Conservation (phyloP, 1,140 invertebrate species). For the Saxidomus purpurata region DNA sequence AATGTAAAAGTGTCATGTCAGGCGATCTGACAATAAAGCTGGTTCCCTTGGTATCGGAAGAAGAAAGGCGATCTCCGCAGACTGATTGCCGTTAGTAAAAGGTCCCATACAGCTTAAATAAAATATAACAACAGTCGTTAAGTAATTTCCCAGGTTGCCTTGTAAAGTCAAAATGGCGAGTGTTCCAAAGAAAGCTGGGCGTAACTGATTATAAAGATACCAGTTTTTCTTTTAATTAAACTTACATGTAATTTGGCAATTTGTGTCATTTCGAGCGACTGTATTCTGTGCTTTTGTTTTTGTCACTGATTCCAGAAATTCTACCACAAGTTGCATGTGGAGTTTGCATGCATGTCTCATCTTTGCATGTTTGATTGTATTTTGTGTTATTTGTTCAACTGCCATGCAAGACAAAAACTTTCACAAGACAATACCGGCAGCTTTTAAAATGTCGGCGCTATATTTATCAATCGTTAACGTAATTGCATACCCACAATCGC, state of each 20-base stretch:
- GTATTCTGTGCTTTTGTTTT: background rate
- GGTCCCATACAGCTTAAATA: conserved; percentile 60
- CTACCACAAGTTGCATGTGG: background rate
- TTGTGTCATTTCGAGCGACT: background rate
- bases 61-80: background rate
- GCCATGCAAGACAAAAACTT: background rate
- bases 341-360: background rate
- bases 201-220: conserved; percentile 63
- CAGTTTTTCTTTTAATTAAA: conserved; percentile 58
- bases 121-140: conserved; percentile 63
- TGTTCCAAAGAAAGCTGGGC: conserved; percentile 55
- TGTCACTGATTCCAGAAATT: background rate
- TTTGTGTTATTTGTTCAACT: conserved; percentile 9
- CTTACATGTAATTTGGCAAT: conserved; percentile 56
- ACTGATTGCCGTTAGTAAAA: conserved; percentile 22
- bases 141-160: conserved; percentile 67
- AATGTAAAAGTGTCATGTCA: conserved; percentile 51
- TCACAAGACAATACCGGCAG: background rate
- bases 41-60: background rate
- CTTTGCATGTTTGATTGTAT: conserved; percentile 8
- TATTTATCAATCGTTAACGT: no score
- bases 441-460: no score
- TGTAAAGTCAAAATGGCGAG: conserved; percentile 59
- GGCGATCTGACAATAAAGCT: conserved; percentile 55
- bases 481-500: no score